Evolutionary conservation across 2,888 invertebrate species (phyloP).

Genomic region (Pyralis farinalis): DNA sequence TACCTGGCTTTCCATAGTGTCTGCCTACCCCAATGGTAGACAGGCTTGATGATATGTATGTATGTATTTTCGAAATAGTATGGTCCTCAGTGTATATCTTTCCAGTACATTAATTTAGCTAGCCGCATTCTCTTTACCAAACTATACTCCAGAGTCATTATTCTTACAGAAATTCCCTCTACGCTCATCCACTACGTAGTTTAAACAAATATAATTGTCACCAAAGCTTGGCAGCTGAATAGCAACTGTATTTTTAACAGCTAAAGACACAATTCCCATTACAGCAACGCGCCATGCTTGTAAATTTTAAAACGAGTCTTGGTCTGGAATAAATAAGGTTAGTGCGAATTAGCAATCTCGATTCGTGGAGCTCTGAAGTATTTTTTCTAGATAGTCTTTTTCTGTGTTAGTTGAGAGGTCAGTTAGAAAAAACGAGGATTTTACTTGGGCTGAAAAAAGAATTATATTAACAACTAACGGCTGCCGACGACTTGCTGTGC

Average conservation of each 20-base stretch:
- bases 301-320: not conserved
- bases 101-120: not conserved
- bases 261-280: not conserved
- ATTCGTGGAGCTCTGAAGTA: no score
- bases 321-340: not conserved
- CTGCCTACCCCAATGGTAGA: no score
- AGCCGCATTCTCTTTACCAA: not conserved
- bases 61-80: no score
- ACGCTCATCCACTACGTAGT: not conserved
- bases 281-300: not conserved
- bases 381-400: no score
- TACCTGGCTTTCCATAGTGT: no score
- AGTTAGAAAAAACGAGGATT: no score
- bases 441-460: no score
- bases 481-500: no score
- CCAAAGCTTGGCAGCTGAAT: not conserved
- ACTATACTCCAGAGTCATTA: not conserved
- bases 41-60: no score
- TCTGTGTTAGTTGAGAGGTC: no score
- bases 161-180: not conserved
- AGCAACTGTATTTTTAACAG: not conserved
- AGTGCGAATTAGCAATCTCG: conserved; percentile 1
- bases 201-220: not conserved
- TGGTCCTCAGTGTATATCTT: no score
- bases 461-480: no score